Evolutionary conservation across 2,888 invertebrate species (phyloP), one percentile per base, ranked within the genome.

Genomic region (Therioaphis trifolii): DNA sequence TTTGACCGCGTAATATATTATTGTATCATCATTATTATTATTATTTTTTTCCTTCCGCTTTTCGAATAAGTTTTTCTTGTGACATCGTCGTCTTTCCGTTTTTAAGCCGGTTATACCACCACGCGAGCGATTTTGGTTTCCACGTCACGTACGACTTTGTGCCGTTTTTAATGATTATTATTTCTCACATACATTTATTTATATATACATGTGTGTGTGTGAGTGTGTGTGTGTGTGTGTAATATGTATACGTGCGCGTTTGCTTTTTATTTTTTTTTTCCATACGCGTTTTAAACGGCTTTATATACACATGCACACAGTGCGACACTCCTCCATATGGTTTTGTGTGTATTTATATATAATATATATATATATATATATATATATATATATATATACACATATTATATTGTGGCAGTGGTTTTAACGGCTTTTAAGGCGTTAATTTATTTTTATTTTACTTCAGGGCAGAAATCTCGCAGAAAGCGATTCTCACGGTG

Each of bases 121-220:
- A 18, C 27, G 18, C 40, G 46, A 52, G 18, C 24, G 72, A 29
- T 72, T 82, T 72, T 24, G 29, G 61, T 58, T 82, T 72, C 61
- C 80, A 49, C 72, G 79, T 82, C 80, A 82, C 80, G 80, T 82
- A 82, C 80, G 35, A 21, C 61, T 49, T 29, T 40, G 52, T 71
- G 58, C 79, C 79, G 58, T 71, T 79, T 79, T 79, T 71, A 79
- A 79, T 46, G 79, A 79, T 79, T 61, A 43, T 78, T 69, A 79
- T 69, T 69, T 71, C 68, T 78, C 78, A 40, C 63, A 78, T 49
- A 52, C 49, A 46, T 9, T 18, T 18, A 2, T 49, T 4, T 18
- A 7, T 49, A 49, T 49, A 18, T 49, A 18, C 5, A 18, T 18
- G n/a, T n/a, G n/a, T n/a, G n/a, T n/a, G 18, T 2, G 15, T 7